phyloP scores from a whole-genome alignment of 30 jellyfish, hydroid and myxozoan genomes.

The Chironex yamaguchii region DNA sequence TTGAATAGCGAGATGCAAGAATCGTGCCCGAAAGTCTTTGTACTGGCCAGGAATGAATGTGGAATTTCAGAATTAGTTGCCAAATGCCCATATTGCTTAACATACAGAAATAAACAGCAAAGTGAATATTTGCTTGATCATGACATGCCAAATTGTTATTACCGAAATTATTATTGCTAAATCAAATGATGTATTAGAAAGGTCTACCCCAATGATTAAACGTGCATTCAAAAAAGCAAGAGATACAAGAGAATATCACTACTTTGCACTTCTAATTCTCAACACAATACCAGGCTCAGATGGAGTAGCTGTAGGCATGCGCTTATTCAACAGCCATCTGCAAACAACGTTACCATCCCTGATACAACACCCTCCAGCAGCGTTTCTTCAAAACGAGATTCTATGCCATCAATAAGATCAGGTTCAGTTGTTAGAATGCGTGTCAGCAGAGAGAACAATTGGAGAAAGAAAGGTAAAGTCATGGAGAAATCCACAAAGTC shows the following conservation, averaged over 20 bases:
- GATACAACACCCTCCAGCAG: constrained; percentile 40
- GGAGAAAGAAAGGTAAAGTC: constrained; percentile 47
- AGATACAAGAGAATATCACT: constrained; percentile 37
- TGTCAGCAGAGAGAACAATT: constrained; percentile 14
- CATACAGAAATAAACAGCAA: constrained; percentile 47
- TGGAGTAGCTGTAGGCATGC: constrained; percentile 53
- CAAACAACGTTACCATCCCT: constrained; percentile 54
- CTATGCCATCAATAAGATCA: constrained; percentile 35
- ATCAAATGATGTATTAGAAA: constrained; percentile 53
- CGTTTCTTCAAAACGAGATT: constrained; percentile 5
- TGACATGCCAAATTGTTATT: constrained; percentile 54
- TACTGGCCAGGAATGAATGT: constrained; percentile 72
- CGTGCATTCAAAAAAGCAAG: constrained; percentile 50
- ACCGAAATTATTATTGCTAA: too few species aligned
- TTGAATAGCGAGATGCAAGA: constrained; percentile 56
- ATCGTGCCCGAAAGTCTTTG: constrained; percentile 48
- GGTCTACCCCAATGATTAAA: constrained; percentile 58
- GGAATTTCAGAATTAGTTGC: constrained; percentile 35
- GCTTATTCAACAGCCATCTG: constrained; percentile 46
- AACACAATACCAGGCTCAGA: constrained; percentile 57
- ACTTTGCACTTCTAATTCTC: constrained; percentile 48
- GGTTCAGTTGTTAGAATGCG: constrained; percentile 52
- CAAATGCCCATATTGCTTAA: constrained; percentile 30
- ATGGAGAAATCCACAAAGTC: constrained; percentile 30
- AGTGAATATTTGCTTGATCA: constrained; percentile 36